Conservation (phyloP, 2,797 vertebrate species). For the Percopsis omiscomaycus region DNA sequence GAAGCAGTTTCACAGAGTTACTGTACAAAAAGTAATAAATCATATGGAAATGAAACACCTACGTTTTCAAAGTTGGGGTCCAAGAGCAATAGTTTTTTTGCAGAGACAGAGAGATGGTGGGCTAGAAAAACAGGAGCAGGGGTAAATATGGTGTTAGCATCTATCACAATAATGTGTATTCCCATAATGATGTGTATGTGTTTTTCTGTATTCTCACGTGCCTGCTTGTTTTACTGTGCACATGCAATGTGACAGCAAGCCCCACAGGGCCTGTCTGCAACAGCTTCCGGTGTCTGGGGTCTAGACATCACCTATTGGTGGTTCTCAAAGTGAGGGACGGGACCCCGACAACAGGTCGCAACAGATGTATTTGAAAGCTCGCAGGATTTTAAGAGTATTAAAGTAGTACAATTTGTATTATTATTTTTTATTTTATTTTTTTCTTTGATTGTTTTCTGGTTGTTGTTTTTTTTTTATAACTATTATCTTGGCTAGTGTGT, state of each 20-base stretch:
- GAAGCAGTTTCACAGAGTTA: slow-evolving; percentile 31
- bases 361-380: no score
- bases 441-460: slow-evolving; percentile 14
- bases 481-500: not conserved
- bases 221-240: slow-evolving; percentile 3
- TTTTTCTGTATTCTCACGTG: slow-evolving; percentile 8
- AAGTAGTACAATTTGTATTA: no score
- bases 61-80: slow-evolving; percentile 20
- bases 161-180: not conserved
- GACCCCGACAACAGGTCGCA: not conserved
- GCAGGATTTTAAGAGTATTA: no score
- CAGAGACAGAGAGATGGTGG: not conserved
- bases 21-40: slow-evolving; percentile 33
- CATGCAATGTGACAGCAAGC: slow-evolving; percentile 27
- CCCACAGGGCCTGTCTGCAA: slow-evolving; percentile 15
- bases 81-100: slow-evolving; percentile 1
- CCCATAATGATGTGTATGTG: not conserved
- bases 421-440: slow-evolving; percentile 14
- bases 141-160: not conserved
- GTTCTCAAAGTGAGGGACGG: no score
- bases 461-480: slow-evolving; percentile 10
- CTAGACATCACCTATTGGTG: slow-evolving; percentile 40
- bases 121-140: not conserved
- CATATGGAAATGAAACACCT: slow-evolving; percentile 30
- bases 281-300: slow-evolving; percentile 38